Percentiles rank a stretch among this genome's conserved stretches.
Conservation (phyloP, 2,113 vertebrate species). For the Pseudorectes ferrugineus region DNA sequence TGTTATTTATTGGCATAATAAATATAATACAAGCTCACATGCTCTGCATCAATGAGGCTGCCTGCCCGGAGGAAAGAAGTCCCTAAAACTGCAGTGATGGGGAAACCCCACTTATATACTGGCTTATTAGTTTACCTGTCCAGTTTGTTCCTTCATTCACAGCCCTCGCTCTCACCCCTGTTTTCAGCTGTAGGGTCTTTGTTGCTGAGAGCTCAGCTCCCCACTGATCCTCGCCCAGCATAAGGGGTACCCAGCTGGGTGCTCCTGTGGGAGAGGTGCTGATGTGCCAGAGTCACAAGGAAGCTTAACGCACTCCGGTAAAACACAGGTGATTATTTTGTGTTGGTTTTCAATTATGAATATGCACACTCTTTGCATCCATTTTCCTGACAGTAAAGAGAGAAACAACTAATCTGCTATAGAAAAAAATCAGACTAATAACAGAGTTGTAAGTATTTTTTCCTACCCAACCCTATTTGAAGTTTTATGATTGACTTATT, state of each 20-base stretch:
- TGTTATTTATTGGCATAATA: background rate
- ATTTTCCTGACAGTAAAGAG: slow-evolving; percentile 2
- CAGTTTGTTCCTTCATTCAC: background rate
- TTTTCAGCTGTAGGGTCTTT: background rate
- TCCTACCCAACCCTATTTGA: background rate
- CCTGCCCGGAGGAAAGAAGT: background rate
- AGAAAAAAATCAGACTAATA: background rate
- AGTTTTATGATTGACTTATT: background rate
- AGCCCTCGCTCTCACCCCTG: background rate
- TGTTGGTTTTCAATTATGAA: background rate
- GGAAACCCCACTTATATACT: background rate
- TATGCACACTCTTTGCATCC: background rate
- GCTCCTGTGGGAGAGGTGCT: background rate
- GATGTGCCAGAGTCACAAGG: background rate
- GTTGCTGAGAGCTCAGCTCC: background rate
- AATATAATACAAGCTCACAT: background rate
- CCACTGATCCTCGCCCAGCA: fast-evolving
- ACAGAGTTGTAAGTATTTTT: background rate
- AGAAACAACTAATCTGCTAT: background rate
- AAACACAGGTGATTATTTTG: background rate
- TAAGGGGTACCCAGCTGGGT: fast-evolving
- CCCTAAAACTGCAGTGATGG: background rate
- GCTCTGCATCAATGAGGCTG: background rate
- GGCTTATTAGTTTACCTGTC: background rate
- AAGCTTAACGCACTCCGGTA: background rate